Base-by-base conservation (phyloP, 2,797 vertebrate species). In the Neopelma chrysocephalum region DNA sequence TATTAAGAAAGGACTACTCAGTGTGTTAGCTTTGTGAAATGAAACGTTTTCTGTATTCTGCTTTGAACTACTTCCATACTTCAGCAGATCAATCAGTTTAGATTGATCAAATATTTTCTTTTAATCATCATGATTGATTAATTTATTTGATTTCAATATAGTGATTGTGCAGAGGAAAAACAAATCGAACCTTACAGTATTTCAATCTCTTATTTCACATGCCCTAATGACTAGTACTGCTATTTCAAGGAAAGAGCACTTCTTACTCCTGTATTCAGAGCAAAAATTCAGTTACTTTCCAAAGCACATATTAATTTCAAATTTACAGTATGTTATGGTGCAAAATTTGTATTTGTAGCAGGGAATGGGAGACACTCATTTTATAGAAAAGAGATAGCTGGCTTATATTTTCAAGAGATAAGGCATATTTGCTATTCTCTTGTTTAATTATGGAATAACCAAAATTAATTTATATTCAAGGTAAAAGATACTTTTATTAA, bases 311-410 rank as follows among this genome's bases (percentile, higher is more conserved):
- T 50, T 65, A 3, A 40, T 65, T 82, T 87, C n/a, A 72, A 58
- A 47, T 66, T 58, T 31, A 36, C 27, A 84, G 23, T 27, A 66
- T 9, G 14, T 58, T 45, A 51, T 4, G 57, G 11, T 6, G 34
- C 26, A 45, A 81, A 51, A 56, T 70, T 34, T 42, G 3, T 56
- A 60, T 70, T 82, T 0, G 0, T 17, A 68, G 13, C 3, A 6
- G 11, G 8, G 7, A 78, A 61, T 12, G 3, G 11, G 40, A 79
- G 7, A 18, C 5, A 32, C 2, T 73, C 4, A 31, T 78, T 78
- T 76, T 72, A 6, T 6, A 26, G 22, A 73, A 51, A 48, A 73
- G 15, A 64, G 5, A 2, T 40, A 65, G 6, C 12, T 88, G 38
- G 13, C 12, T 75, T 48, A 4, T 60, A 90, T 71, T 94, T 87